Evolutionary conservation across 2,797 vertebrate species (phyloP).

Genomic region (Rhinoraja longicauda): DNA sequence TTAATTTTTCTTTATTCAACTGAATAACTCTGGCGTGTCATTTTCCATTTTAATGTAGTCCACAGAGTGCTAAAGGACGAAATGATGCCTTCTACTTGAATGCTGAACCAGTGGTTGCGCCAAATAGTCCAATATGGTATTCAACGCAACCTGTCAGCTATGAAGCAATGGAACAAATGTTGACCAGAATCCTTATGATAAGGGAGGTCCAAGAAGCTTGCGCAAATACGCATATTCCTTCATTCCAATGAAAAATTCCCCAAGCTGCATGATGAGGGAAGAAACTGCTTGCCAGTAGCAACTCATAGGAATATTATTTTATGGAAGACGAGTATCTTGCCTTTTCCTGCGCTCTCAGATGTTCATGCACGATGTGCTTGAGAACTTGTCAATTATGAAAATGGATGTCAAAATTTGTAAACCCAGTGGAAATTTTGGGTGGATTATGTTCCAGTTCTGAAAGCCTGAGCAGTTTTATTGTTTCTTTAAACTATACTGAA

Average conservation of each 20-base stretch:
- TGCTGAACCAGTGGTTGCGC: slow-evolving; percentile 47
- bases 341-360: not conserved
- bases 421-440: slow-evolving; percentile 33
- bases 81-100: slow-evolving; percentile 48
- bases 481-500: slow-evolving; percentile 37
- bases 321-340: not conserved
- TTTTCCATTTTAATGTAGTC: slow-evolving; percentile 40
- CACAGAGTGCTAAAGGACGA: slow-evolving; percentile 46
- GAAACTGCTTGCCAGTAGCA: not conserved
- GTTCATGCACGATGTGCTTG: slow-evolving; percentile 20
- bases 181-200: slow-evolving; percentile 47
- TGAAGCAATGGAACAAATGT: slow-evolving; percentile 48
- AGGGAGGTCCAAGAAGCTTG: slow-evolving; percentile 47
- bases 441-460: slow-evolving; percentile 31
- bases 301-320: slow-evolving; percentile 36
- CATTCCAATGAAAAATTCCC: slow-evolving; percentile 41
- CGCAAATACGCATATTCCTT: slow-evolving; percentile 41
- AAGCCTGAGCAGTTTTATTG: slow-evolving; percentile 17
- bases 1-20: not conserved
- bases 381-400: slow-evolving; percentile 28
- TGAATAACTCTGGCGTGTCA: not conserved
- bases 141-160: slow-evolving; percentile 46
- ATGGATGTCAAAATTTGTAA: slow-evolving; percentile 28
- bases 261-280: not conserved
- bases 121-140: slow-evolving; percentile 49